Evolutionary conservation across 2,888 invertebrate species (phyloP), one percentile per base, ranked within the genome.

Genomic region (Drosophila mayaguana): DNA sequence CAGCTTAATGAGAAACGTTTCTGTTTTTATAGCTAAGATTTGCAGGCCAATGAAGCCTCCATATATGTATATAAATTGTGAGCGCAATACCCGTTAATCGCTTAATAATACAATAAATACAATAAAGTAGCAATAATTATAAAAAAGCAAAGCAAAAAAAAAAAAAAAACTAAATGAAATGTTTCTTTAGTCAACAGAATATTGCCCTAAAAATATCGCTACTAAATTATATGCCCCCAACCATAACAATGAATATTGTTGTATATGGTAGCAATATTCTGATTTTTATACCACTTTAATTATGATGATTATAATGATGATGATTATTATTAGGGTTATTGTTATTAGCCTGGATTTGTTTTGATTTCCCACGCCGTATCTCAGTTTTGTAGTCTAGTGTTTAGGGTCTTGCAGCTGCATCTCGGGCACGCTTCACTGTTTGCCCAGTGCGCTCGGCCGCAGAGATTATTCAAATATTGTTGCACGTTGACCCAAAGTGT

Each of bases 81-180:
- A 53, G 53, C 50, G 50, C 50, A 32, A 36, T 54, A 40, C 54
- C 69, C 66, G 80, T 88, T 90, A 91, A 91, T 91, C 89, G 90
- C 82, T 91, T 91, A 91, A 91, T 86, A 90, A 91, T 89, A 91
- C 91, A 91, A 91, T 91, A 91, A 90, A 91, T 89, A 91, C 91
- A 91, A 91, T 91, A 91, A 91, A 91, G 91, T 91, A 91, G 91
- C 91, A 91, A 90, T 90, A 91, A 91, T 90, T 90, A 91, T 91
- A 91, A 91, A 90, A 84, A 28, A 48, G 28, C 28, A 28, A 9
- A 11, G 32, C 32, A 11, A n/a, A 25, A n/a, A n/a, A 22, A 7
- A 91, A 91, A 89, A 83, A 48, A 48, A 28, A 85, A 79, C 78
- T 78, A 89, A 81, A 82, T 80, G 77, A 83, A 89, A 89, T 89